Evolutionary conservation across 1,140 invertebrate genomes (phyloP), one percentile per base, ranked within the genome.

Genomic region (Papilio dardanus): DNA sequence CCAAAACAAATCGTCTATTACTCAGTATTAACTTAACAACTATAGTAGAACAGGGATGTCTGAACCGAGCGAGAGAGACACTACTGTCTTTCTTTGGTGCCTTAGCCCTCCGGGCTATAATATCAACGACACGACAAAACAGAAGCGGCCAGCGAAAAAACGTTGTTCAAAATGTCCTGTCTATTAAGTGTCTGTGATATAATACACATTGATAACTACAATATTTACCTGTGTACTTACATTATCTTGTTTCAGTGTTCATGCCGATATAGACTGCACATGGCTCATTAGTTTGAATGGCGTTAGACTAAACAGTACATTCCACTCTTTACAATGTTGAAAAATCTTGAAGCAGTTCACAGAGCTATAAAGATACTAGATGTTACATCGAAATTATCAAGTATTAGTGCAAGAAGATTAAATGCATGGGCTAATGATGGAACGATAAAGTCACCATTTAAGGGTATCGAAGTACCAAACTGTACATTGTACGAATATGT

Each of bases 401-500:
- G 75, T 79, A 75, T 79, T 4, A 76, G 76, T 76, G 74, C 78
- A 0, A 87, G 91, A 65, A 86, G 83, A 16, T 37, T 80, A 33
- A 82, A 87, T 82, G 62, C 79, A 77, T 89, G 88, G 92, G 86
- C 87, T 71, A 75, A 81, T 31, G 86, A 88, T 42, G 82, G 85
- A 69, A 79, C 86, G 8, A 87, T 93, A 4, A 87, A 86, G 28
- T 94, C 94, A 0, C 93, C 94, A 0, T 94, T 86, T 74, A 93
- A 94, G 1, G 88, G 93, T 31, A 75, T 95, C 14, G 85, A 91
- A 14, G 88, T 94, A 66, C 95, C 94, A 0, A 94, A 95, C 76
- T 78, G 89, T 0, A 94, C 94, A 0, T n/a, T 96, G 14, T 91
- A 94, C n/a, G 95, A 96, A 62, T 96, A 94, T 76, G 85, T 96